Conservation (phyloP, 2,888 invertebrate genomes). For the Desoria tigrina region DNA sequence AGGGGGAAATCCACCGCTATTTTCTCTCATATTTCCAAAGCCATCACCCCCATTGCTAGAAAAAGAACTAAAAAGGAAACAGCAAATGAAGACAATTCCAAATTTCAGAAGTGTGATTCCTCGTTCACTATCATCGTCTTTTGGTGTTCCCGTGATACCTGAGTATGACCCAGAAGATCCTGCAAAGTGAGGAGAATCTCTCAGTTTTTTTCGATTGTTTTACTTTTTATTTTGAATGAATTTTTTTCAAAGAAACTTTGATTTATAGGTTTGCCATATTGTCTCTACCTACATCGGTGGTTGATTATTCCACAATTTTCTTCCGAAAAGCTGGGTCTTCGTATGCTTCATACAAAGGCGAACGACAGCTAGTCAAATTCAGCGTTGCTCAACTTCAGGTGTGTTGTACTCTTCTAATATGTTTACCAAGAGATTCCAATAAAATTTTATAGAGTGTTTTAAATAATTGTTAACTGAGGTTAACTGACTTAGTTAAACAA, state of each 20-base stretch:
- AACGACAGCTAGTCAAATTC: conserved; percentile 64
- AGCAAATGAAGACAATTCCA: conserved; percentile 42
- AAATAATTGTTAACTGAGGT: no score
- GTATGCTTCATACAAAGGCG: conserved; percentile 49
- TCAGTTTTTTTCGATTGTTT: not conserved
- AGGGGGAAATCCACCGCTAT: conserved; percentile 65
- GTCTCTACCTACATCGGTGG: conserved; percentile 38
- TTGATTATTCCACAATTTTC: conserved; percentile 51
- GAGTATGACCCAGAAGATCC: conserved; percentile 29
- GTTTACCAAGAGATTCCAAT: no score
- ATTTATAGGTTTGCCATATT: conserved; percentile 36
- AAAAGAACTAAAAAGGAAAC: conserved; percentile 42
- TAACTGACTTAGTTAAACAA: no score
- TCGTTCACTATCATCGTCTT: conserved; percentile 71
- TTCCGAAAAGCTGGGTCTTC: conserved; percentile 51
- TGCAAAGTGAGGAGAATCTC: conserved; percentile 14
- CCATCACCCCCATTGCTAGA: conserved; percentile 64
- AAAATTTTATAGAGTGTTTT: no score
- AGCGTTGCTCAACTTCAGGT: conserved; percentile 71
- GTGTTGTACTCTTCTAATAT: no score
- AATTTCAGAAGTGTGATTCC: conserved; percentile 79
- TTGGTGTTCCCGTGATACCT: conserved; percentile 48
- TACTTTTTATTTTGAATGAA: not conserved
- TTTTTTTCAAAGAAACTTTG: not conserved
- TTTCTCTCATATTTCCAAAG: conserved; percentile 81